Evolutionary conservation across 2,797 vertebrate species (phyloP).

Genomic region (Alectoris magna): DNA sequence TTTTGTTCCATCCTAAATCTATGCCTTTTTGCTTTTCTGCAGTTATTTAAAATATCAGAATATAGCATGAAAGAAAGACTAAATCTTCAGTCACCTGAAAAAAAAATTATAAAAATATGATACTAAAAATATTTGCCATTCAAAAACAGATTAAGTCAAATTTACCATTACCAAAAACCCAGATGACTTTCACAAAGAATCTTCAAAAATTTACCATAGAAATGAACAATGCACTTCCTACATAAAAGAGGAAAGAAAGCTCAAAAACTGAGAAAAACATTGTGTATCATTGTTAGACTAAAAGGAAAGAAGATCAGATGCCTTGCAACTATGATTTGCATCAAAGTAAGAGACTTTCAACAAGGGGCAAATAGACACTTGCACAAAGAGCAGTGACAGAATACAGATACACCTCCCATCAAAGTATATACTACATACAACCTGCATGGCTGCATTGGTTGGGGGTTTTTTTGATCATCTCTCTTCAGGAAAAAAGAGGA

Average conservation of each 20-base stretch:
- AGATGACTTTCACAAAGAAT: not conserved
- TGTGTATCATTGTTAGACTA: not conserved
- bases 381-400: not conserved
- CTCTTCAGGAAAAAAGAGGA: constrained; percentile 7
- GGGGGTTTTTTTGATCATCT: not conserved
- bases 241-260: not conserved
- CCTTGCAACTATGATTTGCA: not conserved
- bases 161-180: not conserved
- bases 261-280: not conserved
- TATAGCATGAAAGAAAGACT: not conserved
- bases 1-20: not conserved
- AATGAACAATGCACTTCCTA: not conserved
- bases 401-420: not conserved
- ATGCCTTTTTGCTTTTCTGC: not conserved
- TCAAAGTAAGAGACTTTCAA: constrained; percentile 2
- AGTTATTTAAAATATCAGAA: constrained; percentile 27
- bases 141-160: not conserved
- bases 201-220: not conserved
- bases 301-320: constrained; percentile 21
- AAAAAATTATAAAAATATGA: not conserved
- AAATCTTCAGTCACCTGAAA: not conserved
- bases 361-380: constrained; percentile 18
- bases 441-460: not conserved
- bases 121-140: constrained; percentile 7
- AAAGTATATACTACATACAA: not conserved